Base-by-base conservation (phyloP, 1,140 invertebrate species). In the Drosophila ercepeae region DNA sequence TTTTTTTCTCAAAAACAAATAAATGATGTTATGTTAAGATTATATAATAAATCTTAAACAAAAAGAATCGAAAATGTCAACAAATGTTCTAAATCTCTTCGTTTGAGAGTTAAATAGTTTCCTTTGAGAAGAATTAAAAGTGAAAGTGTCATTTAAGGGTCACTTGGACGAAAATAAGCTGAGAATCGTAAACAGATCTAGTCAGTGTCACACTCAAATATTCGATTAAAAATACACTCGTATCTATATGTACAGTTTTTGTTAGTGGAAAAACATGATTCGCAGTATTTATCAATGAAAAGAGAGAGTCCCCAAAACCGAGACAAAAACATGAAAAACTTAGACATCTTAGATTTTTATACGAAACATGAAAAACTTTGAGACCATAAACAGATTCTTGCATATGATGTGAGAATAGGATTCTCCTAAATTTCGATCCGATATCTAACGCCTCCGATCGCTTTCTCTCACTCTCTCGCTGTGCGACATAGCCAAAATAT, bases 21-120 rank as follows among this genome's bases (percentile, higher is more conserved):
- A 36, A 29, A 39, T 59, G 52, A 34, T 59, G 52, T 61, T 65
- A 81, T 51, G 36, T 25, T 59, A 8, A 4, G 58, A 59, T 86
- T 86, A 86, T 86, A 86, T 86, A 86, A 86, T 61, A 34, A 42
- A 55, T 73, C 49, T 63, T 67, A 68, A 68, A 32, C 54, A 41
- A 25, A 74, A 63, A 42, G 16, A 13, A 21, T 4, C 46, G 14
- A 46, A 5, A 45, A n/a, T 82, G 57, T 82, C 73, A 82, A 77
- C 61, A 73, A 77, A 32, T 32, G 9, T 11, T 32, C 29, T n/a
- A 11, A 9, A 59, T 13, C 25, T 27, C 25, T 59, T 32, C 65
- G 60, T 36, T 21, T 13, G 19, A 50, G 23, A 2, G 6, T 14
- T 27, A 13, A 63, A 39, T 7, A 29, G 6, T 29, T 29, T 49